phyloP scores from a whole-genome alignment of 2,797 vertebrate genomes.

The Eulemur albifrons region DNA sequence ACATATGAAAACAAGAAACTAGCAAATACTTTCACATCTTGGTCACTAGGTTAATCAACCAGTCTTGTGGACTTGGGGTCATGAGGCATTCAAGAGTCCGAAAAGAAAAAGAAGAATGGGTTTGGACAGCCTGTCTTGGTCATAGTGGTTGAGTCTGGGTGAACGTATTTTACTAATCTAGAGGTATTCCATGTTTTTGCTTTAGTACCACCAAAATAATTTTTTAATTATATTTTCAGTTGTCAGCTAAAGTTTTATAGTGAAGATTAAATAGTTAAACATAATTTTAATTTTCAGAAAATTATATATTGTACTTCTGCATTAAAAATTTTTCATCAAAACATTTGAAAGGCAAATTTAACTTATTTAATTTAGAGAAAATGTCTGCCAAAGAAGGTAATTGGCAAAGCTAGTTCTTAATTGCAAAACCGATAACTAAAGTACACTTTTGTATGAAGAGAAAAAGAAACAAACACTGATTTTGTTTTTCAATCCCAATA shows the following conservation, averaged over 20 bases:
- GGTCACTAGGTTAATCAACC: neutral
- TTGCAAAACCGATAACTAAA: conserved; percentile 5
- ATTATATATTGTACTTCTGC: neutral
- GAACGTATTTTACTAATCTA: neutral
- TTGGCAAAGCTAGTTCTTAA: neutral
- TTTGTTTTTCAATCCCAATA: conserved; percentile 5
- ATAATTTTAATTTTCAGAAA: neutral
- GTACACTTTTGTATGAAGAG: neutral
- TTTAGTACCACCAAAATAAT: neutral
- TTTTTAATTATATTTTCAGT: neutral
- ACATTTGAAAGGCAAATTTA: neutral
- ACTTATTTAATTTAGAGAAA: neutral
- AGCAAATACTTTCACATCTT: neutral
- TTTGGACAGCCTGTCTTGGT: neutral
- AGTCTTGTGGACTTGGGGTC: neutral
- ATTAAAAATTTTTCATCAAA: conserved; percentile 10
- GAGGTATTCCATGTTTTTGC: neutral
- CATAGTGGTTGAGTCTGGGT: neutral
- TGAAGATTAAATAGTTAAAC: neutral
- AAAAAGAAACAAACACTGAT: neutral
- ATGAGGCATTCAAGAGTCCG: neutral
- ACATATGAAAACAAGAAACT: neutral
- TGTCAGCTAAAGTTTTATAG: neutral
- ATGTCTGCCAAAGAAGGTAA: neutral
- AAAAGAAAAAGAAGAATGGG: neutral